These are phyloP conservation scores for Craseonycteris thonglongyai DNA, from an alignment of 2,113 vertebrate genomes.

Conservation along the genomic window DNA sequence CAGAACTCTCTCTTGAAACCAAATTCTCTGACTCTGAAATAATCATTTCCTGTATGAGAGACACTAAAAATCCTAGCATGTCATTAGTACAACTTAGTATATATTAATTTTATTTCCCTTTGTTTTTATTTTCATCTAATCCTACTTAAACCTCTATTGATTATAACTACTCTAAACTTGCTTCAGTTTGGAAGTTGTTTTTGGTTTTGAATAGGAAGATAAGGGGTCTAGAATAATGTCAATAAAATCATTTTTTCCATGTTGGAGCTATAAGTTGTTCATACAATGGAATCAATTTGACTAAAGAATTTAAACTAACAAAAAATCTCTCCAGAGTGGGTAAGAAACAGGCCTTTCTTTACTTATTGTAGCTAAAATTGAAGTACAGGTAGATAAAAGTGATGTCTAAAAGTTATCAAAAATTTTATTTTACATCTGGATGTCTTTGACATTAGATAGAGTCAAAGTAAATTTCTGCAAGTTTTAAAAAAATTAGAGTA, in stretches of 20 bases:
- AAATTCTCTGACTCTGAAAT: background rate
- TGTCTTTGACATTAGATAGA: constrained; percentile 18
- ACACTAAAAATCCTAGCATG: too few relatives aligned
- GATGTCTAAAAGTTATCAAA: constrained; percentile 6
- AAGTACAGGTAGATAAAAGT: constrained; percentile 20
- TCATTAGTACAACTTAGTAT: background rate
- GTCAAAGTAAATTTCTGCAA: constrained; percentile 34
- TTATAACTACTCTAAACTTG: background rate
- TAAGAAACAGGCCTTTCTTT: constrained; percentile 17
- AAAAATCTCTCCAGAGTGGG: background rate
- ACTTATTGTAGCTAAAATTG: constrained; percentile 23
- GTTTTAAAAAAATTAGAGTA: constrained; percentile 17
- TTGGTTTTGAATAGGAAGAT: background rate
- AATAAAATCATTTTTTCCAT: background rate
- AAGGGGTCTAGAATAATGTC: background rate
- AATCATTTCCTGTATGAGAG: too few relatives aligned
- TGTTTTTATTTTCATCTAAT: background rate
- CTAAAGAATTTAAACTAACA: constrained; percentile 12
- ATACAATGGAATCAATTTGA: constrained; percentile 17
- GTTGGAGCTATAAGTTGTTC: background rate
- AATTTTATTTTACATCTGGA: constrained; percentile 10
- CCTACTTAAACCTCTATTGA: background rate
- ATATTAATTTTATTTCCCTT: background rate
- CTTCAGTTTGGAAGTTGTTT: background rate
- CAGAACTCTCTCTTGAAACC: background rate